Percentiles rank a stretch among this genome's conserved stretches.
Evolutionary conservation across 2,888 invertebrate species (phyloP).

Genomic region (Sesia bembeciformis): DNA sequence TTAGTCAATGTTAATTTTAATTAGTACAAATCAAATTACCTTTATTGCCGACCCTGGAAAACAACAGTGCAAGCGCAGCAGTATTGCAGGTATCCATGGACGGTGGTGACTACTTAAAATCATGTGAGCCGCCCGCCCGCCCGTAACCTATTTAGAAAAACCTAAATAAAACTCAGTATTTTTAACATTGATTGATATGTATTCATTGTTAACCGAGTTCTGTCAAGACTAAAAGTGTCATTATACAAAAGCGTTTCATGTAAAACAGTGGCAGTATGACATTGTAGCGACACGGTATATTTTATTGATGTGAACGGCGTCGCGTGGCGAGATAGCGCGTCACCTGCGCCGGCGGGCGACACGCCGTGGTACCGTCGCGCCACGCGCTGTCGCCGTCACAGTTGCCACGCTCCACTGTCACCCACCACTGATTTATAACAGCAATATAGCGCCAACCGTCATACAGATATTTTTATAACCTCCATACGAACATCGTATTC

Average conservation of each 20-base stretch:
- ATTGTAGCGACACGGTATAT: not conserved
- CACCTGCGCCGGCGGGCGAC: conserved; percentile 18
- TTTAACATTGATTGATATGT: conserved; percentile 31
- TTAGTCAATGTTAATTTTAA: no score
- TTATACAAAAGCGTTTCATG: not conserved
- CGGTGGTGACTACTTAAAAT: no score
- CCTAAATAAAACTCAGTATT: conserved; percentile 1
- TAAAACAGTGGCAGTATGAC: not conserved
- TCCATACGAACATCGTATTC: conserved; percentile 33
- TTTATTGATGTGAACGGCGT: conserved; percentile 4
- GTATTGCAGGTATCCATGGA: no score
- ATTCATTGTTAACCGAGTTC: conserved; percentile 14
- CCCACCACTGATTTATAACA: conserved; percentile 62
- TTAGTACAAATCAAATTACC: no score
- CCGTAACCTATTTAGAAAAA: no score
- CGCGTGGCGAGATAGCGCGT: conserved; percentile 28
- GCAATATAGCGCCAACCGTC: conserved; percentile 67
- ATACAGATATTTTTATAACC: conserved; percentile 68
- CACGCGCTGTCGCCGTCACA: conserved; percentile 21
- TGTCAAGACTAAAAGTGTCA: not conserved
- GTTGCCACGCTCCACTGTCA: conserved; percentile 36
- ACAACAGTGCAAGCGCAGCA: no score
- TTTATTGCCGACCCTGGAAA: no score
- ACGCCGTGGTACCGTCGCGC: conserved; percentile 2
- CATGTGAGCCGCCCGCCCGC: no score